A percentile compares a stretch with the other conserved stretches of the same genome.
Evolutionary conservation across 2,113 vertebrate genomes (phyloP).

Genomic region (Polyodon spathula): DNA sequence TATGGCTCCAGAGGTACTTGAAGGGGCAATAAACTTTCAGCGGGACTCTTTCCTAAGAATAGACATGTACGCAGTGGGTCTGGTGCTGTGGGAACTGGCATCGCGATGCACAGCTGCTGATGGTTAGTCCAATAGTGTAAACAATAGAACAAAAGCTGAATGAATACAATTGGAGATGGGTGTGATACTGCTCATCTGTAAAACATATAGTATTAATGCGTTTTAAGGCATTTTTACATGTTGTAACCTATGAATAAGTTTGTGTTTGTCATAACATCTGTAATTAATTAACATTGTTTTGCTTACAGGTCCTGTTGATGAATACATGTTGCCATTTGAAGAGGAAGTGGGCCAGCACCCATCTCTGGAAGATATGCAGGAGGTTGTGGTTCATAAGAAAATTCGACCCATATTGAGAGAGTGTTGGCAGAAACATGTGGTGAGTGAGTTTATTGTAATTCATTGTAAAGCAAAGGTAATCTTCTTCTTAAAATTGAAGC

Average conservation of each 20-base stretch:
- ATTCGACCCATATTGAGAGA: conserved; percentile 85
- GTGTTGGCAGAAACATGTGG: conserved; percentile 94
- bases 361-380: conserved; percentile 97
- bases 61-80: conserved; percentile 91
- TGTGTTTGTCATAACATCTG: too few relatives aligned
- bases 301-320: conserved; percentile 79
- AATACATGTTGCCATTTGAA: conserved; percentile 95
- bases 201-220: too few relatives aligned
- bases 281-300: not conserved
- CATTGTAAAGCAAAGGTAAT: not conserved
- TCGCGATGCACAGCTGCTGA: conserved; percentile 88
- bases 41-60: conserved; percentile 93
- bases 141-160: too few relatives aligned
- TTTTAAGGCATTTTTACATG: too few relatives aligned
- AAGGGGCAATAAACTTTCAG: conserved; percentile 97
- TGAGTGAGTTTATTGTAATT: conserved; percentile 48
- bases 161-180: conserved; percentile 26
- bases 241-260: too few relatives aligned
- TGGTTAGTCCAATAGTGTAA: conserved; percentile 43
- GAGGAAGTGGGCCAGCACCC: conserved; percentile 97
- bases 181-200: too few relatives aligned
- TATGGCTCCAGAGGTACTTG: conserved; percentile 97
- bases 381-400: conserved; percentile 97
- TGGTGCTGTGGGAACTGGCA: conserved; percentile 89
- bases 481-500: not conserved